Evolutionary conservation across 2,797 vertebrate genomes (phyloP).

Genomic region (Cichlasoma orientale): DNA sequence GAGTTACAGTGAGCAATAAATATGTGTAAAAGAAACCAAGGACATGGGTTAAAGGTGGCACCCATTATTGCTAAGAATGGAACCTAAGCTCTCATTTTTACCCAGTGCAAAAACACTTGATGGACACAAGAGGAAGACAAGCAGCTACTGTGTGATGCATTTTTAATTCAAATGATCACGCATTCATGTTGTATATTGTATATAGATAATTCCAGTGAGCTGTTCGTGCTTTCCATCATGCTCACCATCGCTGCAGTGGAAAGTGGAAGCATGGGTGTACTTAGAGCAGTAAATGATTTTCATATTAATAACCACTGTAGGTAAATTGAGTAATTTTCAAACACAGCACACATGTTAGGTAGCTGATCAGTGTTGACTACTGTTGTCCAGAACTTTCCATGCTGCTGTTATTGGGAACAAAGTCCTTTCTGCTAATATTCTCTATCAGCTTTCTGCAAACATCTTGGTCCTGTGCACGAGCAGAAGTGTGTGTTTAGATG

Average conservation of each 20-base stretch:
- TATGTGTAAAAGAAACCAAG: not conserved
- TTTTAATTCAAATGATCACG: not conserved
- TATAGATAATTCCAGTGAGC: too few relatives aligned
- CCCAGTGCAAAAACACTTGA: not conserved
- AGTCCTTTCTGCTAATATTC: not conserved
- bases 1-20: not conserved
- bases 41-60: not conserved
- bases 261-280: too few relatives aligned
- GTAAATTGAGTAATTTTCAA: not conserved
- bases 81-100: not conserved
- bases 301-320: too few relatives aligned
- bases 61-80: not conserved
- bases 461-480: not conserved
- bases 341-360: not conserved
- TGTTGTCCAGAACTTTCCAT: not conserved
- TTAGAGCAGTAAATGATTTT: too few relatives aligned
- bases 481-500: not conserved
- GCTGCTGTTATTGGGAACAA: not conserved
- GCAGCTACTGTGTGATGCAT: too few relatives aligned
- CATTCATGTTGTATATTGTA: not conserved
- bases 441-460: not conserved
- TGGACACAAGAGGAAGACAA: not conserved
- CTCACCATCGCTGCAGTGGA: not conserved
- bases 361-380: accelerated
- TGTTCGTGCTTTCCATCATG: too few relatives aligned